A percentile compares a stretch with the other conserved stretches of the same genome.
phyloP scores from a whole-genome alignment of 2,888 invertebrate genomes.

The Epiblema foenella region DNA sequence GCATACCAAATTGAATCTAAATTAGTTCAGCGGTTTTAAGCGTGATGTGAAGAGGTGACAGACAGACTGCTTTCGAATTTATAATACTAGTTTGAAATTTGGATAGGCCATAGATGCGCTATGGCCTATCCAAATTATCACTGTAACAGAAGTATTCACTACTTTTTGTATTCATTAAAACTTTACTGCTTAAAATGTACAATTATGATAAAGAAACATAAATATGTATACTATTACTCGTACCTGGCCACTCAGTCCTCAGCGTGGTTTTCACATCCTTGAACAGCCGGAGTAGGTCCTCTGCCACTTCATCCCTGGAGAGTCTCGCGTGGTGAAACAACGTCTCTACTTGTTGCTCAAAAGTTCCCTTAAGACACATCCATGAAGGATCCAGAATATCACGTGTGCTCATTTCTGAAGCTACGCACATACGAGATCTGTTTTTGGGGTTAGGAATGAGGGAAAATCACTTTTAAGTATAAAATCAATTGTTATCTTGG shows the following conservation, averaged over 20 bases:
- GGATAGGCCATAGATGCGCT: no score
- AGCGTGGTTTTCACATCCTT: slow-evolving; percentile 6
- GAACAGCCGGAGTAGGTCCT: slow-evolving; percentile 6
- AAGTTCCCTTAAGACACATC: slow-evolving; percentile 17
- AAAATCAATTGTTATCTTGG: neutral
- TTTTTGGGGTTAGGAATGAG: neutral
- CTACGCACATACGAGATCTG: neutral
- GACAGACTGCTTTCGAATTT: no score
- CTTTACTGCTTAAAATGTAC: no score
- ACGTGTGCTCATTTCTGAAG: slow-evolving; percentile 1
- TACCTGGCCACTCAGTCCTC: slow-evolving; percentile 19
- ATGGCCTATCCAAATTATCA: no score
- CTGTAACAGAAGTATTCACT: no score
- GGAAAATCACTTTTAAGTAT: neutral
- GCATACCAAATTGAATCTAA: no score
- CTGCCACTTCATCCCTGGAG: slow-evolving; percentile 3
- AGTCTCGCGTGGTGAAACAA: slow-evolving; percentile 12
- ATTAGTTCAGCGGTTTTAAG: no score
- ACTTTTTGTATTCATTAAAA: no score
- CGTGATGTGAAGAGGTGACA: no score
- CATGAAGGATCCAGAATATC: slow-evolving; percentile 3
- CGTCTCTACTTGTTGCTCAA: slow-evolving; percentile 6
- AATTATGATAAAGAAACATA: no score
- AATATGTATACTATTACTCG: no score
- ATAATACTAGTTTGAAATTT: no score